Base-by-base conservation (phyloP, 2,888 invertebrate species). In the Subacronicta megacephala region DNA sequence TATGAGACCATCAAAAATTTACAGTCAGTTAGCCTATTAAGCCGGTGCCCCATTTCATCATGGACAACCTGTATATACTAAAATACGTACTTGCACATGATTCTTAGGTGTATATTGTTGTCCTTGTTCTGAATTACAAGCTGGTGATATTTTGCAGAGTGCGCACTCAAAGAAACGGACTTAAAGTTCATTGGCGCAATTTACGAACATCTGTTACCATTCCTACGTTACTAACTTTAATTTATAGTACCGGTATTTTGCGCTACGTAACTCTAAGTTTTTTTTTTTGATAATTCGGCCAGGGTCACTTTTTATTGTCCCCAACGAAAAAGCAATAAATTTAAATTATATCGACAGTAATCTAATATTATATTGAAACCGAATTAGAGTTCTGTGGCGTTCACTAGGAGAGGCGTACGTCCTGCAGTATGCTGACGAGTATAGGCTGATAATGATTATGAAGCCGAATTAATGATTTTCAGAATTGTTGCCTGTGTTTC, bases 131-230 rank as follows among this genome's bases (percentile, higher is more conserved):
- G 50, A 58, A 69, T 71, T 67, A 53, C 44, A 59, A 66, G 17
- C 50, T 51, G 44, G 37, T 72, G 61, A 57, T 72, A 75, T 75
- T 72, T 71, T 54, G 52, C 46, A 40, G 38, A 45, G 49, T 50
- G 44, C 41, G 38, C 20, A 20, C 47, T 56, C 51, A 53, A 45
- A 60, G 50, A 69, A 62, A 50, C 59, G 37, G 23, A 45, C 52
- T 63, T 68, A 67, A 67, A 67, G 67, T 67, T 69, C 69, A 69
- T 52, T 47, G 49, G n/a, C 10, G 62, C 35, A 60, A 52, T 60
- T 69, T 43, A 18, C 50, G 45, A 70, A 63, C 75, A 74, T 70
- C 63, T 72, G 75, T 70, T 66, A 59, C 54, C 26, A 56, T 67
- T 71, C 33, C 47, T 47, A 38, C 56, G 17, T 37, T 33, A 50